Percentiles rank a stretch among this genome's conserved stretches.
phyloP scores from a whole-genome alignment of 2,888 invertebrate species.

The Taphrorychus bicolor region DNA sequence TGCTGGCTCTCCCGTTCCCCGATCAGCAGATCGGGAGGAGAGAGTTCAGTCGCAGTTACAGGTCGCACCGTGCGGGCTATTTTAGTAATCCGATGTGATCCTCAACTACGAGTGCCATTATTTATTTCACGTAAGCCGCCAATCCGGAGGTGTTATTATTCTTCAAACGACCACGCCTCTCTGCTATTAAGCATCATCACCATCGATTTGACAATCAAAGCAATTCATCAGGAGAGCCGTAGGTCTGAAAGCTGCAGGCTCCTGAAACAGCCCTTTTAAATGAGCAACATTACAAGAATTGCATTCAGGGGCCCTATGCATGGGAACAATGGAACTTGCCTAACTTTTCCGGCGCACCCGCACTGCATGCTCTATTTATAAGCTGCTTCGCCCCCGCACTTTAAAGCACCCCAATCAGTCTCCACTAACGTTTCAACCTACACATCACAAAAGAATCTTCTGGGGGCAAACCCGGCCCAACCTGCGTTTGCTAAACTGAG shows the following conservation, averaged over 20 bases:
- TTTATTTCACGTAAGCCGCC: conserved; percentile 53
- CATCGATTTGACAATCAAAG: too few relatives aligned
- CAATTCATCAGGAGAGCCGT: neutral
- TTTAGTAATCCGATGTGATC: conserved; percentile 83
- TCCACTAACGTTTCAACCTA: neutral
- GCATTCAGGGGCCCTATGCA: conserved; percentile 5
- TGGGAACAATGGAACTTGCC: neutral
- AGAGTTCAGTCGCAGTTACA: conserved; percentile 79
- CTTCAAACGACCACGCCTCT: neutral
- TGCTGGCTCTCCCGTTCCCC: conserved; percentile 90
- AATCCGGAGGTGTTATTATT: neutral
- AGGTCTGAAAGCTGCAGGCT: too few relatives aligned
- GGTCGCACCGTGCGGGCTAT: conserved; percentile 81
- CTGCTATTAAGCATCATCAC: too few relatives aligned
- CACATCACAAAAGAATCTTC: neutral
- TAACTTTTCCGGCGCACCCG: conserved; percentile 31
- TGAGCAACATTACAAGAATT: too few relatives aligned
- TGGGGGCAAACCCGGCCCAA: too few relatives aligned
- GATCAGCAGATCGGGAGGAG: conserved; percentile 91
- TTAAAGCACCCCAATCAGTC: neutral
- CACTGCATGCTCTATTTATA: conserved; percentile 38
- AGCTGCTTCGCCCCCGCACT: conserved; percentile 23
- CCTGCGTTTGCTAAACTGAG: too few relatives aligned
- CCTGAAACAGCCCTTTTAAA: too few relatives aligned
- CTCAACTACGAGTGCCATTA: conserved; percentile 37